Base-by-base conservation (phyloP, 53 echinoderm and acorn worm genomes). In the Echinarachnius parma region DNA sequence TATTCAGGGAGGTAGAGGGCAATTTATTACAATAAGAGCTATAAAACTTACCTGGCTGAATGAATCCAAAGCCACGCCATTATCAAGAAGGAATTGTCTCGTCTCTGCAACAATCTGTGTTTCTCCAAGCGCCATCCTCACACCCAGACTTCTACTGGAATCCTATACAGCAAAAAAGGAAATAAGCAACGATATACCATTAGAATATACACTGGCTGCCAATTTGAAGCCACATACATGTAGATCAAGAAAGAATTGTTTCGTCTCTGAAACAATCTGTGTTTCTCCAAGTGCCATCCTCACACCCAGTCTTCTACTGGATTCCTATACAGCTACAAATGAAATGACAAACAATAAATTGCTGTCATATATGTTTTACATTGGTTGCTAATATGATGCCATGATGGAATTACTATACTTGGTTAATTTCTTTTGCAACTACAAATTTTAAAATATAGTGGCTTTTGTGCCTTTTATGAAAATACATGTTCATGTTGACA, bases 21-120 rank as follows among this genome's bases (percentile, higher is more conserved):
- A n/a, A n/a, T n/a, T n/a, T n/a, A n/a, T n/a, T n/a, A n/a, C n/a
- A n/a, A n/a, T n/a, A n/a, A n/a, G n/a, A n/a, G n/a, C n/a, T n/a
- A n/a, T n/a, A n/a, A n/a, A n/a, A n/a, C n/a, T 66, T 77, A 96
- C 96, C 84, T 96, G 96, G 54, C 96, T 96, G 58, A 96, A 96
- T 33, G 96, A 91, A 56, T 96, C 91, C 53, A 96, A 33, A 1
- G 87, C 87, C 14, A 91, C 95, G 9, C 84, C 90, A 79, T 96
- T 91, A 16, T 96, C 96, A 34, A 96, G 22, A 8, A 96, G 75
- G 49, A 96, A 96, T 27, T 96, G 96, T 39, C 96, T 84, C 4
- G 91, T 91, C 77, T 96, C 96, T 29, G 96, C 90, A 5, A 96
- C 96, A 31, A 96, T 91, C 77, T 96, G 96, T 45, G 96, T 96